Conservation (phyloP, 2,888 invertebrate genomes). For the Cabera pusaria region DNA sequence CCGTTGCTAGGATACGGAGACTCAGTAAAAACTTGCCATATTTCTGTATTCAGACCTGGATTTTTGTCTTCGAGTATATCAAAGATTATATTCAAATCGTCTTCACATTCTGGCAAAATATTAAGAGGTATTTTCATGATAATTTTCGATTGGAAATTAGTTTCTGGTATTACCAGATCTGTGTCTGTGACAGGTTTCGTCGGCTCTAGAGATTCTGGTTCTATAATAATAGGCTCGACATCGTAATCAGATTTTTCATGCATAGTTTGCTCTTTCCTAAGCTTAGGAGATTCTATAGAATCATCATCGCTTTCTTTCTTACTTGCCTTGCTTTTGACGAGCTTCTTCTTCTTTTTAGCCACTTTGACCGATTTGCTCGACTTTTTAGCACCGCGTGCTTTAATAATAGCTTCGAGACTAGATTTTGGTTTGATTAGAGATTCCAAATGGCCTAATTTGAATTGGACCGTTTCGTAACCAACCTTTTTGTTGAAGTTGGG, state of each 20-base stretch:
- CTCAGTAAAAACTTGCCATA: slow-evolving; percentile 58
- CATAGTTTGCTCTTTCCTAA: slow-evolving; percentile 26
- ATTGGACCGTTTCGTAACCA: slow-evolving; percentile 47
- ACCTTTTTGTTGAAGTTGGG: slow-evolving; percentile 55
- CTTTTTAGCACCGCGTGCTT: slow-evolving; percentile 31
- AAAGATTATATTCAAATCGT: slow-evolving; percentile 64
- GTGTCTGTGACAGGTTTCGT: slow-evolving; percentile 22
- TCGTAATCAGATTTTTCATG: slow-evolving; percentile 26
- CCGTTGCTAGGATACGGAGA: slow-evolving; percentile 52
- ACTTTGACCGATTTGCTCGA: slow-evolving; percentile 12
- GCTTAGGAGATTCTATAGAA: slow-evolving; percentile 29
- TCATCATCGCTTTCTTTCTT: slow-evolving; percentile 25
- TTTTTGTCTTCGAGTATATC: slow-evolving; percentile 69
- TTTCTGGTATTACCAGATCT: slow-evolving; percentile 30
- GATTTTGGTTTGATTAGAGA: slow-evolving; percentile 58
- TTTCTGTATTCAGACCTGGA: slow-evolving; percentile 63
- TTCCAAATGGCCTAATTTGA: slow-evolving; percentile 65
- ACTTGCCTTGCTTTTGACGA: too few species aligned
- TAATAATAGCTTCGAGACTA: slow-evolving; percentile 51
- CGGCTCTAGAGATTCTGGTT: slow-evolving; percentile 35
- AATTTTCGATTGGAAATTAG: slow-evolving; percentile 47
- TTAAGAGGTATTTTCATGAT: slow-evolving; percentile 56
- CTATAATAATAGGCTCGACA: slow-evolving; percentile 35
- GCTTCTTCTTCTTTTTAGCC: slow-evolving; percentile 24
- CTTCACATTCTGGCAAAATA: slow-evolving; percentile 60